Evolutionary conservation across 2,797 vertebrate genomes (phyloP).

Genomic region (Pyrocephalus nanus): DNA sequence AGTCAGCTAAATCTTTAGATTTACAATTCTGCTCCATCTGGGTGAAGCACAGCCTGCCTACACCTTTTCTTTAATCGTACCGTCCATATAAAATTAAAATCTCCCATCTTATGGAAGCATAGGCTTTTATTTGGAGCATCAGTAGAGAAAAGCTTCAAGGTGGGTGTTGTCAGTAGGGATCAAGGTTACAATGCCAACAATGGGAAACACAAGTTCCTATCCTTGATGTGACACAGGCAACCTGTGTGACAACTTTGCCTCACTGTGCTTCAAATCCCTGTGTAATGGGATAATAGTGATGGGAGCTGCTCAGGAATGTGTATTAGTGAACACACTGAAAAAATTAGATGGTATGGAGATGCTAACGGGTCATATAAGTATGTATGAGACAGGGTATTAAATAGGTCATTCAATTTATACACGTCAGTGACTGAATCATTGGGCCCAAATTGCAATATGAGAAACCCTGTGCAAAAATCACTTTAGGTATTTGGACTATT

Average conservation of each 20-base stretch:
- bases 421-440: fast-evolving
- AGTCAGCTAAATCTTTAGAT: constrained; percentile 50
- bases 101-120: neutral
- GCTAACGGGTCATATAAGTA: neutral
- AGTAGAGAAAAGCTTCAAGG: neutral
- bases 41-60: constrained; percentile 31
- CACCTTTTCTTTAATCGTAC: constrained; percentile 52
- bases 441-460: neutral
- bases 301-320: neutral
- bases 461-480: neutral
- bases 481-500: neutral
- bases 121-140: neutral
- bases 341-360: neutral
- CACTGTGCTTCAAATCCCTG: neutral
- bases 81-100: neutral
- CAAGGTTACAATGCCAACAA: neutral
- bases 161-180: neutral
- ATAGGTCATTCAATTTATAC: neutral
- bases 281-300: neutral
- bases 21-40: constrained; percentile 52
- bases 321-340: neutral
- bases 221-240: neutral
- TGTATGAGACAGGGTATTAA: neutral
- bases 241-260: neutral
- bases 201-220: neutral